These are phyloP conservation scores for Ovis canadensis DNA, from an alignment of 2,113 vertebrate genomes.

Conservation along the genomic window DNA sequence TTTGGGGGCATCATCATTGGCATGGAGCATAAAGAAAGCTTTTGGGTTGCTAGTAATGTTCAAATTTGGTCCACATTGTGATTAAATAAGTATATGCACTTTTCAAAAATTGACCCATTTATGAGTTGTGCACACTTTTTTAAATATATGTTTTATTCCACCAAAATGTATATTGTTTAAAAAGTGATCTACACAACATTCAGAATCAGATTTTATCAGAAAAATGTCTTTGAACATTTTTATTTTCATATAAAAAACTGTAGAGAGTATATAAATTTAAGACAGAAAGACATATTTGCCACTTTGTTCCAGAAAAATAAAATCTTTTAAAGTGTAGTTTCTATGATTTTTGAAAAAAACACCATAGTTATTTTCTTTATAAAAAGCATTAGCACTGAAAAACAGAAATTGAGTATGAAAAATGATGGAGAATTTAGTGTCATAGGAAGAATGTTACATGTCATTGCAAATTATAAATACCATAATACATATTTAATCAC, in stretches of 20 bases:
- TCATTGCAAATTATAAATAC: constrained; percentile 12
- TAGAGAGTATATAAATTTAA: background rate
- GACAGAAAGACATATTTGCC: background rate
- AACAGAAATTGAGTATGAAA: constrained; percentile 13
- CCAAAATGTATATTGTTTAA: background rate
- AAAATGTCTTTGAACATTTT: background rate
- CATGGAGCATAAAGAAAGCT: background rate
- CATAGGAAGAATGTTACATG: background rate
- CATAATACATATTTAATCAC: constrained; percentile 1
- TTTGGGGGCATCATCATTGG: background rate
- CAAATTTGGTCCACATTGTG: background rate
- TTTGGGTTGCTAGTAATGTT: background rate
- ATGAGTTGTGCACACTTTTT: background rate
- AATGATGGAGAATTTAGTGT: constrained; percentile 4
- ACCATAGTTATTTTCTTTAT: background rate
- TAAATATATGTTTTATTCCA: background rate
- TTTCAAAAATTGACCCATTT: background rate
- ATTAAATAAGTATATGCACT: background rate
- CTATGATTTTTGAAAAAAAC: background rate
- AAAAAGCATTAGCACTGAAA: background rate
- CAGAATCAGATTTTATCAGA: background rate
- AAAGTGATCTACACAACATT: background rate
- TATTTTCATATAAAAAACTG: background rate
- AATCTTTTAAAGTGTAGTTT: background rate
- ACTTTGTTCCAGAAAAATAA: background rate